Percentiles rank a stretch among this genome's conserved stretches.
Evolutionary conservation across 2,888 invertebrate species (phyloP).

Genomic region (Metopia argyrocephala): DNA sequence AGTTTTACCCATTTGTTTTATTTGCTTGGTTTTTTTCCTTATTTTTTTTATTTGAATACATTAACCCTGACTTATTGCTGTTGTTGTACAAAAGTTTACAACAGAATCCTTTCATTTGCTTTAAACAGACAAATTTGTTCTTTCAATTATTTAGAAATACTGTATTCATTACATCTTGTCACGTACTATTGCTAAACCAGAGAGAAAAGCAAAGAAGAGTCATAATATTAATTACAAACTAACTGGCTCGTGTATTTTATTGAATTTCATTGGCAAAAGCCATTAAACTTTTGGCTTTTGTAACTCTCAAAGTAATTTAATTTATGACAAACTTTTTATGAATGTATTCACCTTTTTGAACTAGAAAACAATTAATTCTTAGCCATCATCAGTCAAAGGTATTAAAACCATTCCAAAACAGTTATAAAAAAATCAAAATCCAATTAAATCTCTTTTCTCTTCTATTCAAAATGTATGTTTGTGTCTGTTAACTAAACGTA

Average conservation of each 20-base stretch:
- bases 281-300: conserved; percentile 15
- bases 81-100: background rate
- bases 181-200: background rate
- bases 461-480: background rate
- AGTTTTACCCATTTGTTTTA: too few relatives aligned
- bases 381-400: background rate
- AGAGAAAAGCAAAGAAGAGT: background rate
- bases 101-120: background rate
- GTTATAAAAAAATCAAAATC: background rate
- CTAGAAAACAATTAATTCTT: conserved; percentile 53
- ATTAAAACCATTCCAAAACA: background rate
- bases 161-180: background rate
- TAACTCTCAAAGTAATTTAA: conserved; percentile 25
- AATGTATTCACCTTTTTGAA: conserved; percentile 31
- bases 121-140: background rate
- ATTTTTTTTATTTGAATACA: too few relatives aligned
- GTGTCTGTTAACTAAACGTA: background rate
- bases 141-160: background rate
- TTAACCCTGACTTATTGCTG: background rate
- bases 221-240: conserved; percentile 10
- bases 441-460: background rate
- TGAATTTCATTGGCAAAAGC: conserved; percentile 18
- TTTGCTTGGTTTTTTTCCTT: too few relatives aligned
- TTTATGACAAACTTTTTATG: conserved; percentile 39
- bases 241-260: background rate